Conservation (phyloP, 2,888 invertebrate species). For the Microctonus hyperodae region DNA sequence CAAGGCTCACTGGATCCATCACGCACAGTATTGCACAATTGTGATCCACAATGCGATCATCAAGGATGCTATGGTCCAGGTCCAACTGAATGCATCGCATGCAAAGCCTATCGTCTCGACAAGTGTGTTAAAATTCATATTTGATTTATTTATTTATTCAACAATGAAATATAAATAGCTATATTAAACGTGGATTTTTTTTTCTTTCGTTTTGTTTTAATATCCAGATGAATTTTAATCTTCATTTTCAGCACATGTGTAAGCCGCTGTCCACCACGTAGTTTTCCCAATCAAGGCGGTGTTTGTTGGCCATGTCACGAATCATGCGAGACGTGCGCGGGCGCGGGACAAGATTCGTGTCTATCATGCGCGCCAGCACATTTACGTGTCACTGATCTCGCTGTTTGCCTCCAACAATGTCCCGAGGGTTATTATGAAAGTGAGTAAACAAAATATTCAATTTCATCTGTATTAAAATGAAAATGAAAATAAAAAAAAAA, state of each 20-base stretch:
- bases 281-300: constrained; percentile 81
- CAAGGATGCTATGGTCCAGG: constrained; percentile 88
- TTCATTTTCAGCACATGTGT: constrained; percentile 75
- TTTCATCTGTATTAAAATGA: not conserved
- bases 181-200: not conserved
- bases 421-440: constrained; percentile 90
- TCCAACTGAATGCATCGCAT: constrained; percentile 83
- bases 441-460: constrained; percentile 58
- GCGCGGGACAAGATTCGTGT: constrained; percentile 86
- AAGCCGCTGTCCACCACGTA: constrained; percentile 83
- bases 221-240: too few relatives aligned
- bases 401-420: constrained; percentile 86
- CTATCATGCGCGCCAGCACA: constrained; percentile 85
- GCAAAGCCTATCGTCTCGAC: constrained; percentile 81
- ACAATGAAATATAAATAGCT: not conserved
- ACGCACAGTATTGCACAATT: constrained; percentile 68
- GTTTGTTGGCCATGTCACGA: constrained; percentile 89
- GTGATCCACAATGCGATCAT: constrained; percentile 84
- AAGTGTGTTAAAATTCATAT: constrained; percentile 67
- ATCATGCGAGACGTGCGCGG: constrained; percentile 88
- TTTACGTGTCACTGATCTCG: constrained; percentile 82
- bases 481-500: too few relatives aligned
- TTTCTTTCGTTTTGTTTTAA: not conserved
- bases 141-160: not conserved
- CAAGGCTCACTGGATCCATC: constrained; percentile 54